Base-by-base conservation (phyloP, 35 echinoderm and acorn worm species). In the Patiria miniata region DNA sequence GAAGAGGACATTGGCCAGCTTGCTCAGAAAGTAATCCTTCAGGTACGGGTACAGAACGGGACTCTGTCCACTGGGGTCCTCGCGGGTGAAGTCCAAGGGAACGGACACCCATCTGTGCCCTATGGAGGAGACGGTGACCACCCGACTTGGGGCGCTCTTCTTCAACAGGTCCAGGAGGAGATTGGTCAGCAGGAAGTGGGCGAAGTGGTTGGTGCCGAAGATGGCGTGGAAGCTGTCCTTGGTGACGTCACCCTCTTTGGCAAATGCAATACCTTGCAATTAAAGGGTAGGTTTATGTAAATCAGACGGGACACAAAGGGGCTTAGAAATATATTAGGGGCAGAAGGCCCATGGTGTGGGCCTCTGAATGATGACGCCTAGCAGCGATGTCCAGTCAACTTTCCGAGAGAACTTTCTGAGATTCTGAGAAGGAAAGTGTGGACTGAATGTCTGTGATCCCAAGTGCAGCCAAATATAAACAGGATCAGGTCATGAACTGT, bases 1-100 rank as follows among this genome's bases (percentile, higher is more conserved):
- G 81, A 94, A 94, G 32, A 89, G 55, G 37, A 94, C 40, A 81
- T 94, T 94, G 29, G 92, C 81, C 38, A 94, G 87, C 77, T 94
- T 94, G 16, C 88, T 91, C 14, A 39, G 40, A 9, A 37, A 40
- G 86, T 94, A 94, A 6, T 65, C 65, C n/a, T 78, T 76, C 26
- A 89, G 61, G 40, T 85, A 44, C 17, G 82, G 80, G 39, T 94
- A 94, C 42, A 42, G 17, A 17, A 80, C 37, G 39, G 53, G 58
- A 83, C 23, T 80, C 32, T 33, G 40, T 58, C 55, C 81, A 23
- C 38, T 60, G 19, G 82, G 82, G 40, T 90, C 83, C 38, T 77
- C 80, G 33, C 81, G 40, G 12, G 83, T 69, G 10, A 47, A 38
- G 28, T 53, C 61, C 32, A 90, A 42, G 10, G 26, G 0, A 3